A percentile compares a stretch with the other conserved stretches of the same genome.
Evolutionary conservation across 2,797 vertebrate species (phyloP).

Genomic region (Myotis pilosus): DNA sequence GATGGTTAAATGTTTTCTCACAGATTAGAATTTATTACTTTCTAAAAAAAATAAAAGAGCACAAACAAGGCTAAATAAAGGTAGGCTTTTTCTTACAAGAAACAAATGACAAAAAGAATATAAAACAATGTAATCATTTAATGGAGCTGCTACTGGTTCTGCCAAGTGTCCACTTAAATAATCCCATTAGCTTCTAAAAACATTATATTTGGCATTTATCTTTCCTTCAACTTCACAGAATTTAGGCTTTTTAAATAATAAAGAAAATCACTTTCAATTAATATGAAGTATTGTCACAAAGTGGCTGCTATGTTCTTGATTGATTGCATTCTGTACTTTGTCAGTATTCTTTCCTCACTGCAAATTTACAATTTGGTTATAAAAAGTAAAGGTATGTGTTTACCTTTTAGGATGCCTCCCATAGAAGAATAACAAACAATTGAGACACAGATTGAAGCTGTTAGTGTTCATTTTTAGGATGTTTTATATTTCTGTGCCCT

Average conservation of each 20-base stretch:
- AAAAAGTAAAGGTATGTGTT: constrained; percentile 42
- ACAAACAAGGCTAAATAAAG: constrained; percentile 33
- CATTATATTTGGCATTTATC: constrained; percentile 37
- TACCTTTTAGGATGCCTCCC: constrained; percentile 50
- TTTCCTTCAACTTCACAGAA: constrained; percentile 60
- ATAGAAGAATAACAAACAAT: constrained; percentile 31
- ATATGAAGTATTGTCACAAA: not conserved
- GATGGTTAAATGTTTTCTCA: not conserved
- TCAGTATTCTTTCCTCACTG: constrained; percentile 27
- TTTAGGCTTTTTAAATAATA: constrained; percentile 49
- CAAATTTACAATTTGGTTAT: constrained; percentile 58
- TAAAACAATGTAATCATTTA: constrained; percentile 52
- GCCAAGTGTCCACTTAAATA: constrained; percentile 57
- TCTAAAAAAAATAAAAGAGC: not conserved
- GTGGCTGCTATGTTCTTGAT: not conserved
- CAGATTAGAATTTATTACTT: not conserved
- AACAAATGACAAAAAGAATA: constrained; percentile 35
- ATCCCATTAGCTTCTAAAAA: constrained; percentile 43
- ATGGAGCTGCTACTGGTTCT: constrained; percentile 46
- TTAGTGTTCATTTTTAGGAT: constrained; percentile 52
- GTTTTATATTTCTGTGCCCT: constrained; percentile 49
- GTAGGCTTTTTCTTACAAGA: not conserved
- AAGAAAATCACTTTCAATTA: constrained; percentile 62
- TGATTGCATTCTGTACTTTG: constrained; percentile 46
- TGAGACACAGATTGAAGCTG: not conserved